These are phyloP conservation scores for Melikaiella ostensackeni DNA, from an alignment of 2,888 invertebrate species.

Conservation along the genomic window DNA sequence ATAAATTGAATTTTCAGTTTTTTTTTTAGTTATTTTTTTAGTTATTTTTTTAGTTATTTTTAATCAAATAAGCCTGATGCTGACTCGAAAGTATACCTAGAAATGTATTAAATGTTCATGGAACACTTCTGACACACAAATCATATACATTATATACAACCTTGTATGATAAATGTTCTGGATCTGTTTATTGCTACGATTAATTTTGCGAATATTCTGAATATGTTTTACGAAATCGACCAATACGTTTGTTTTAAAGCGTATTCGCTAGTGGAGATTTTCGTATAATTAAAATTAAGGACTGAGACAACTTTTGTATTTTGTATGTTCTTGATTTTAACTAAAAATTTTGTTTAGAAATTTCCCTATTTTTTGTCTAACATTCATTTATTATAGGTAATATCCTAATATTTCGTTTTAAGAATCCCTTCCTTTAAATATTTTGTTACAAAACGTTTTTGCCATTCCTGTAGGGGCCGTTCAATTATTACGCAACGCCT, in stretches of 20 bases:
- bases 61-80: background rate
- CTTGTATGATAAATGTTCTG: background rate
- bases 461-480: no score
- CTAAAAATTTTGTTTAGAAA: background rate
- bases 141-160: background rate
- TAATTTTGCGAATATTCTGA: constrained; percentile 22
- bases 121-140: background rate
- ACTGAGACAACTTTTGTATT: background rate
- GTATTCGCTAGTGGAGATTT: background rate
- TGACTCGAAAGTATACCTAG: background rate
- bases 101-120: background rate
- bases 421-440: no score
- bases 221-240: background rate
- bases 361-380: background rate
- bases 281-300: constrained; percentile 19
- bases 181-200: background rate
- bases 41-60: background rate
- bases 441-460: no score
- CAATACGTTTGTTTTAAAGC: constrained; percentile 36
- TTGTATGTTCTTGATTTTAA: background rate
- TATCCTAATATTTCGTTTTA: background rate
- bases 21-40: background rate
- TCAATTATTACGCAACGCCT: no score
- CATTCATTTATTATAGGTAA: background rate
- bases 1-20: background rate